Conservation (phyloP, 1,140 invertebrate genomes). For the Drosophila subpulchrella region DNA sequence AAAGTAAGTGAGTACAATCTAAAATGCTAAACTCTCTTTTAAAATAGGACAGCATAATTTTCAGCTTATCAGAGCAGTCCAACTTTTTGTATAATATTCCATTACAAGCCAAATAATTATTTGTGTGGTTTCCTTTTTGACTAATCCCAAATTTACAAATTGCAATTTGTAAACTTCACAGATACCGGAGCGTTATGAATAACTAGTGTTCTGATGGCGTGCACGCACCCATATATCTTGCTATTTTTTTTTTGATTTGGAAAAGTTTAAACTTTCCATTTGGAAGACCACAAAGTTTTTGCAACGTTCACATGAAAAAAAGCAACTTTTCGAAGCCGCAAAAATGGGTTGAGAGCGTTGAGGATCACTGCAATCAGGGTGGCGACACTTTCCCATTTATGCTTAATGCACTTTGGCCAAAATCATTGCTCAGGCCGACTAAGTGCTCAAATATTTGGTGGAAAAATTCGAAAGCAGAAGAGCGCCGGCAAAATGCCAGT, state of each 20-base stretch:
- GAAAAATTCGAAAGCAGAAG: too few species aligned
- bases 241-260: conserved; percentile 1
- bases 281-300: conserved; percentile 16
- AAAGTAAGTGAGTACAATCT: too few species aligned
- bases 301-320: conserved; percentile 13
- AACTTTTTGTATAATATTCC: too few species aligned
- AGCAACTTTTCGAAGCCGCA: conserved; percentile 7
- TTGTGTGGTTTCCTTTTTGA: too few species aligned
- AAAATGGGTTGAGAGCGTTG: background rate
- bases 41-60: too few species aligned
- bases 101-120: too few species aligned
- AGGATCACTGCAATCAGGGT: background rate
- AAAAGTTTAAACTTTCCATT: conserved; percentile 8
- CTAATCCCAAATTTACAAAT: too few species aligned
- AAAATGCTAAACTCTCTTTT: too few species aligned
- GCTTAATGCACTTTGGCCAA: conserved; percentile 9
- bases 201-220: background rate
- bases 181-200: background rate
- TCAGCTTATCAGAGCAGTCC: too few species aligned
- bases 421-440: too few species aligned
- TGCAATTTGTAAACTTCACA: background rate
- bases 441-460: too few species aligned
- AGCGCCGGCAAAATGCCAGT: conserved; percentile 6
- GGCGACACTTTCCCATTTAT: conserved; percentile 48
- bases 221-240: background rate